A percentile compares a stretch with the other conserved stretches of the same genome.
phyloP scores from a whole-genome alignment of 2,113 vertebrate genomes.

The Mola mola region DNA sequence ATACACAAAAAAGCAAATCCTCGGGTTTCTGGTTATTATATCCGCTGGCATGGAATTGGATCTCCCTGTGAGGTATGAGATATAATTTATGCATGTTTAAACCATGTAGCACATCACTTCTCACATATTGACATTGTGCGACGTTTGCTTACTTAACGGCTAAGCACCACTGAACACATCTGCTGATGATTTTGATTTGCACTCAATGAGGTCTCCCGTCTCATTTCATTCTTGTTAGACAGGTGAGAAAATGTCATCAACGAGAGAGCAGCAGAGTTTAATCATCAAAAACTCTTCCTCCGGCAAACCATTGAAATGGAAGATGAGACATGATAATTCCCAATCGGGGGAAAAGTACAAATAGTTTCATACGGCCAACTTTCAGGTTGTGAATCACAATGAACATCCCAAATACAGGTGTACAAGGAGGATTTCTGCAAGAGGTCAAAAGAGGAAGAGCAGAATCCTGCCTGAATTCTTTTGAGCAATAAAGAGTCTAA shows the following conservation, averaged over 20 bases:
- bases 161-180: constrained; percentile 53
- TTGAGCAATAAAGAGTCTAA: constrained; percentile 17
- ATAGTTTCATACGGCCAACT: background rate
- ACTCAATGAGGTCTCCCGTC: constrained; percentile 16
- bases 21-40: constrained; percentile 51
- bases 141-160: constrained; percentile 47
- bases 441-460: constrained; percentile 37
- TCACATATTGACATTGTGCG: constrained; percentile 32
- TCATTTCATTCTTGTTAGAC: constrained; percentile 10
- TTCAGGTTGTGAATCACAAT: constrained; percentile 33
- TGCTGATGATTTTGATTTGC: constrained; percentile 47
- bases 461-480: constrained; percentile 20
- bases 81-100: constrained; percentile 32
- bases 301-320: constrained; percentile 6
- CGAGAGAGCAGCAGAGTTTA: constrained; percentile 34
- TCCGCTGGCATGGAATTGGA: constrained; percentile 26
- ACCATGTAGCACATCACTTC: constrained; percentile 25
- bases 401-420: constrained; percentile 27
- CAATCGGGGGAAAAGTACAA: constrained; percentile 20
- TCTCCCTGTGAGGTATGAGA: constrained; percentile 46
- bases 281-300: constrained; percentile 13
- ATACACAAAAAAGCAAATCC: constrained; percentile 51
- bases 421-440: constrained; percentile 17
- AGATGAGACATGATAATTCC: constrained; percentile 8
- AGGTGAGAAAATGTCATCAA: constrained; percentile 33